Percentiles rank a stretch among this genome's conserved stretches.
These are phyloP conservation scores for Neosalanx taihuensis DNA, from an alignment of 2,797 vertebrate species.

Conservation along the genomic window DNA sequence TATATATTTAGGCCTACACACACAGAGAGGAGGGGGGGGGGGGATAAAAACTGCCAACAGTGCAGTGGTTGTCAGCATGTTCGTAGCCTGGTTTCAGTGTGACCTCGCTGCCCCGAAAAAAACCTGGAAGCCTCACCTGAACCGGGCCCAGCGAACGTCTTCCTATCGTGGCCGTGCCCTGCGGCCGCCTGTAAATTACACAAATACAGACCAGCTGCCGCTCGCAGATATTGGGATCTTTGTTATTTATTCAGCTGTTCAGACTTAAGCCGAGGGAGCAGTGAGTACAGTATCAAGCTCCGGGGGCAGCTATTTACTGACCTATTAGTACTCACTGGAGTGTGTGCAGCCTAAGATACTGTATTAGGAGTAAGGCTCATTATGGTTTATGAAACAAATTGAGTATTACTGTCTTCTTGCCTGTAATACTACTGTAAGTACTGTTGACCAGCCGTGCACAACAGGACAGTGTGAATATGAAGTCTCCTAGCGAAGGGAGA, in stretches of 20 bases:
- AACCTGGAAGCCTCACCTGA: constrained; percentile 43
- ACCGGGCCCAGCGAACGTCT: constrained; percentile 31
- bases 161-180: constrained; percentile 28
- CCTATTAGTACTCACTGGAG: constrained; percentile 56
- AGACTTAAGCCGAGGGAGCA: constrained; percentile 55
- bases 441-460: constrained; percentile 42
- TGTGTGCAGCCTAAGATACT: constrained; percentile 55
- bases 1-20: neutral
- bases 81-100: constrained; percentile 15
- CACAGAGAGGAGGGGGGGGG: neutral
- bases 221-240: constrained; percentile 51
- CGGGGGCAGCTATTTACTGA: constrained; percentile 57
- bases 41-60: constrained; percentile 6
- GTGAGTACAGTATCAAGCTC: constrained; percentile 53
- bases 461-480: constrained; percentile 28
- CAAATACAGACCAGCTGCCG: constrained; percentile 56
- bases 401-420: neutral
- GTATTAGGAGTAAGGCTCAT: constrained; percentile 15
- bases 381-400: constrained; percentile 25
- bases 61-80: constrained; percentile 5
- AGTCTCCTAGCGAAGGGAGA: constrained; percentile 10
- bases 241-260: constrained; percentile 72
- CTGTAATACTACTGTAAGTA: constrained; percentile 28
- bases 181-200: constrained; percentile 50
- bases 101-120: neutral